Evolutionary conservation across 2,113 vertebrate genomes (phyloP), one percentile per base, ranked within the genome.

Genomic region (Rhineura floridana): DNA sequence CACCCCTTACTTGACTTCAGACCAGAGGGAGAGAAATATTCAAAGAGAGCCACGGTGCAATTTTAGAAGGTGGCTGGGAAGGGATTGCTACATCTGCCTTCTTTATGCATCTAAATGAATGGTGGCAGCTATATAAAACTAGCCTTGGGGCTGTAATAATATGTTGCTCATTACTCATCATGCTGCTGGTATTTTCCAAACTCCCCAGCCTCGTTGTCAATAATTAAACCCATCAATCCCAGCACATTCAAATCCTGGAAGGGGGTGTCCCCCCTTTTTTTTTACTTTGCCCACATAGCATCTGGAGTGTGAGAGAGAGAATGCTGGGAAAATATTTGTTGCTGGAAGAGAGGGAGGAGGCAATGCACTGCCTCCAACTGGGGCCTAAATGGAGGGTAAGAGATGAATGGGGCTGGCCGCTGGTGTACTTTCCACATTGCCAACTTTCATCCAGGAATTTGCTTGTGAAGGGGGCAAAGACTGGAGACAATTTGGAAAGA

Each of bases 141-240:
- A 84, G n/a, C 48, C n/a, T 30, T 28, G 21, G 50, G 70, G 42
- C 12, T 83, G 23, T 23, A 50, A 65, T 30, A 75, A 50, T 46
- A 70, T 50, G n/a, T 21, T 67, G 62, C 70, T 82, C 48, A 55
- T 46, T 44, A 77, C 21, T 77, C 12, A 42, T 77, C n/a, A 25
- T 46, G 44, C 42, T 81, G 39, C 67, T 73, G 86, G 30, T 82
- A 12, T 87, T 87, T 87, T 82, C 50, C 52, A 82, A 81, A 63
- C 28, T 48, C 79, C 33, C 25, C 30, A 36, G 52, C 30, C 23
- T 73, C 33, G 13, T 59, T 62, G 55, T 55, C 25, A 73, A 59
- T 85, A 59, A 59, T 73, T 81, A 81, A 81, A 73, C 39, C 11
- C 39, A 81, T 81, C 39, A 81, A 19, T 73, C 33, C 25, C 39